Evolutionary conservation across 1,140 invertebrate species (phyloP).

Genomic region (Diachasma alloeum): DNA sequence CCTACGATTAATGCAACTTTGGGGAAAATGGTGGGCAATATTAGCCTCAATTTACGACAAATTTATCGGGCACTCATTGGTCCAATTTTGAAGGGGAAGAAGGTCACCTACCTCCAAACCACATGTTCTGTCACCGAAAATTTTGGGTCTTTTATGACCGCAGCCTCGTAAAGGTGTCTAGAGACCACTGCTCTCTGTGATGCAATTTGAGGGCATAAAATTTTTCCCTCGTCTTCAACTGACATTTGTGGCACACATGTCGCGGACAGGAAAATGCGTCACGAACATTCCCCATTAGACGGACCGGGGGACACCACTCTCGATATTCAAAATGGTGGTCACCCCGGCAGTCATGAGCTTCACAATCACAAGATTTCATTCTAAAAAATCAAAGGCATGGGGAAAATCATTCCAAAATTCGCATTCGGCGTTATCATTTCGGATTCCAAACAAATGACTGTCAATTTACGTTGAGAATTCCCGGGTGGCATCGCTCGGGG

Average conservation of each 20-base stretch:
- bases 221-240: background rate
- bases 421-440: background rate
- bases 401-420: background rate
- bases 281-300: background rate
- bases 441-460: background rate
- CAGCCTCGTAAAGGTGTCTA: background rate
- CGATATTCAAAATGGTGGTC: too few relatives aligned
- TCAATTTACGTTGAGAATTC: background rate
- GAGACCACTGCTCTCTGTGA: background rate
- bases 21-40: too few relatives aligned
- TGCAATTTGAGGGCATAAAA: slow-evolving; percentile 7
- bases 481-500: background rate
- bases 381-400: background rate
- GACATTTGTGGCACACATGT: slow-evolving; percentile 21
- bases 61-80: too few relatives aligned
- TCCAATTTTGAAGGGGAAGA: too few relatives aligned
- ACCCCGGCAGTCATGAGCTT: too few relatives aligned
- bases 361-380: background rate
- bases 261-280: background rate
- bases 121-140: background rate
- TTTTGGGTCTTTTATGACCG: background rate
- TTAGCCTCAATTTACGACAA: too few relatives aligned
- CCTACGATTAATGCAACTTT: too few relatives aligned
- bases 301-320: background rate
- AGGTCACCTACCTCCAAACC: background rate